Base-by-base conservation (phyloP, 2,113 vertebrate species). In the Sphyrna mokarran region DNA sequence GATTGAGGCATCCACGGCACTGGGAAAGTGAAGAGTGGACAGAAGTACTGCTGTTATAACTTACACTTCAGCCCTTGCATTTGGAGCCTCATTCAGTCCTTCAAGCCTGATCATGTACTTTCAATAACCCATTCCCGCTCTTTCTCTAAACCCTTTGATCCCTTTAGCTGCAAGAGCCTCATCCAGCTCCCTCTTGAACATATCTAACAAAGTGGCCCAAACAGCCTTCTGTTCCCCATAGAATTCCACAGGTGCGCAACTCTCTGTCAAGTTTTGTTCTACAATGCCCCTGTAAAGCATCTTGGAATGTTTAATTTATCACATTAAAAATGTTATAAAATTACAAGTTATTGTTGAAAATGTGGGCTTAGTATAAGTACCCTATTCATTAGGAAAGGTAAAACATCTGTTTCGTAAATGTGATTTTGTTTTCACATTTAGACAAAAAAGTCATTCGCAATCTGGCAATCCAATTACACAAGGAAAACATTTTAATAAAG, bases 331-430 rank as follows among this genome's bases (percentile, higher is more conserved):
- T n/a, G 26, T 10, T 76, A 76, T 76, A 76, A n/a, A 76, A 33
- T 68, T 76, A 33, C 72, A 76, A 33, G 29, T 11, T 48, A 23
- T 20, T 87, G 48, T 20, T 87, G 29, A 61, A 61, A 95, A 63
- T 20, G 66, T 66, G 33, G 86, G 33, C 37, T 29, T 93, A 22
- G 61, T 8, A n/a, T 37, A 37, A 66, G 33, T 66, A 66, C 89
- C 18, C 7, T 66, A 66, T 91, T 37, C 61, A 68, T 20, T 66
- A 37, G 26, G 14, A 90, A 61, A 63, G 58, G 69, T 40, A 48
- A 95, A 95, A 72, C 94, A 95, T 43, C 37, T 95, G 94, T 23
- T 95, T 54, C 43, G 23, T 48, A 72, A 95, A 18, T 72, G 43
- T 33, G 37, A 95, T 95, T 93, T 72, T 76, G 48, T 43, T 43